phyloP scores from a whole-genome alignment of 2,113 vertebrate genomes.

The Nothocercus julius region DNA sequence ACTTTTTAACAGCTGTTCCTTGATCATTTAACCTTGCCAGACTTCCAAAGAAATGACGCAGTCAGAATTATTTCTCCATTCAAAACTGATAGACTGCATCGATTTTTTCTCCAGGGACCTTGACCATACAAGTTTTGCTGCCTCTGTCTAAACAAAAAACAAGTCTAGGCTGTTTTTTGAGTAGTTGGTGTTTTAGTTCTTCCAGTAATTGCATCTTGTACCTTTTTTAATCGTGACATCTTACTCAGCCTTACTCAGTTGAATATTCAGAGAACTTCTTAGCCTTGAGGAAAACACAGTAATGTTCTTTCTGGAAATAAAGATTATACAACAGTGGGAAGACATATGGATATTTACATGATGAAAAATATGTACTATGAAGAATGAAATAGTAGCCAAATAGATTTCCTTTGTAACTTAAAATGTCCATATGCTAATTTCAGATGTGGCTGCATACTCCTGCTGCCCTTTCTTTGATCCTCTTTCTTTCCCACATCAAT shows the following conservation, averaged over 20 bases:
- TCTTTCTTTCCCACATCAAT: constrained; percentile 21
- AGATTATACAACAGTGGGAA: background rate
- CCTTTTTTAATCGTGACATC: background rate
- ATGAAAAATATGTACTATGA: background rate
- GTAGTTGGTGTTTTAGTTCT: background rate
- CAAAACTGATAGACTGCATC: background rate
- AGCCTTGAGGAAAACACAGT: background rate
- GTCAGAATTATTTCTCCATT: background rate
- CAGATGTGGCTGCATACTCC: background rate
- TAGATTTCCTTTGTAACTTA: constrained; percentile 7
- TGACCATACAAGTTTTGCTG: background rate
- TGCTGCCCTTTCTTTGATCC: constrained; percentile 3
- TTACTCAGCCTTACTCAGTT: background rate
- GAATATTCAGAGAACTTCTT: background rate
- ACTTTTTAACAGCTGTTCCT: background rate
- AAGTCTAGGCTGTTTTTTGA: background rate
- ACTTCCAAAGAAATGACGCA: background rate
- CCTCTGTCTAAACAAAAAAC: background rate
- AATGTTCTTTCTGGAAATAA: background rate
- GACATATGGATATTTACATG: background rate
- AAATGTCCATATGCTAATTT: constrained; percentile 24
- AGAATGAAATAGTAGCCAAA: background rate
- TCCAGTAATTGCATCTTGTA: background rate
- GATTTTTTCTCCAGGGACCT: background rate
- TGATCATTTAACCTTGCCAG: background rate